These are phyloP conservation scores for Rhingia rostrata DNA, from an alignment of 2,888 invertebrate species.

Conservation along the genomic window DNA sequence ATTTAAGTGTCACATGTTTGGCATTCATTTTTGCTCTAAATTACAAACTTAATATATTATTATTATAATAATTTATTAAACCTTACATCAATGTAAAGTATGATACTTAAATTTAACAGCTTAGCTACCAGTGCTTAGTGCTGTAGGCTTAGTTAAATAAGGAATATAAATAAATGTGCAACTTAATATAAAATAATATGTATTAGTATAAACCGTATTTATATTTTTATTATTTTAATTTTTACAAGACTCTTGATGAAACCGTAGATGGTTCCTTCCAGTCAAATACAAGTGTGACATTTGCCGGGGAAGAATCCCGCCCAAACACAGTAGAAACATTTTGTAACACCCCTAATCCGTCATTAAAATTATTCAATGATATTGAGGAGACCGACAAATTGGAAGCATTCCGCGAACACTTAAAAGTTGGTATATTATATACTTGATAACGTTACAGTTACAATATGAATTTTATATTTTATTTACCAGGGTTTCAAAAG, in stretches of 20 bases:
- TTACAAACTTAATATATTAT: no score
- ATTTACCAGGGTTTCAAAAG: conserved; percentile 78
- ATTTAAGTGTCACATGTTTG: no score
- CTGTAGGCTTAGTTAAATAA: no score
- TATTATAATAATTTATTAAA: no score
- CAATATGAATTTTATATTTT: conserved; percentile 17
- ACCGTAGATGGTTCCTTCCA: conserved; percentile 75
- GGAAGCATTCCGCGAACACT: conserved; percentile 78
- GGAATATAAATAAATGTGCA: background rate
- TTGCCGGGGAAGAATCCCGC: conserved; percentile 60
- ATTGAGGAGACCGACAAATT: conserved; percentile 79
- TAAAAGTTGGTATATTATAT: conserved; percentile 77
- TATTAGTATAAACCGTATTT: background rate
- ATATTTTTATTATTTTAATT: background rate
- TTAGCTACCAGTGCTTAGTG: no score
- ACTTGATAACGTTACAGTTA: conserved; percentile 1
- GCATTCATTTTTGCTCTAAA: no score
- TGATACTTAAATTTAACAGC: no score
- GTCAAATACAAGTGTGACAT: conserved; percentile 74
- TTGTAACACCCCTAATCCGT: conserved; percentile 79
- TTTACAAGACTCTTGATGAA: conserved; percentile 35
- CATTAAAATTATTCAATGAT: conserved; percentile 79
- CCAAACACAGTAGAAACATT: conserved; percentile 79
- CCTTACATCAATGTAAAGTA: no score
- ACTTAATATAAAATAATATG: background rate